A percentile compares a stretch with the other conserved stretches of the same genome.
Conservation (phyloP, 1,140 invertebrate genomes). For the Himalopsyche phryganea region DNA sequence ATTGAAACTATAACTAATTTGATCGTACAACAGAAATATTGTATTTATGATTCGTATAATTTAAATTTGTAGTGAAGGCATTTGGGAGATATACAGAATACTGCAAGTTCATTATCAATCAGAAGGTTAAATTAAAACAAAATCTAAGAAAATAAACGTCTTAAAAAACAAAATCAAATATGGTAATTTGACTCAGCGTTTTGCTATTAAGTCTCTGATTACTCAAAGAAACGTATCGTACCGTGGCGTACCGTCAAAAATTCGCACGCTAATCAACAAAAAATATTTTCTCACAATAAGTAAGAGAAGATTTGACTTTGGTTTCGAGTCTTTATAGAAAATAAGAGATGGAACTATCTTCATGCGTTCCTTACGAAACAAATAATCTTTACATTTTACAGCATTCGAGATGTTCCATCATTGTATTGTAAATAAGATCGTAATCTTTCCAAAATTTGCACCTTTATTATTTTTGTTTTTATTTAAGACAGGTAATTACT, state of each 20-base stretch:
- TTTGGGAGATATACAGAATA: no score
- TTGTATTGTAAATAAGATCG: constrained; percentile 18
- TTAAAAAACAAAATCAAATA: no score
- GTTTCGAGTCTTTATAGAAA: background rate
- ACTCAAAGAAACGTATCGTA: constrained; percentile 12
- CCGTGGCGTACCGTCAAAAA: constrained; percentile 21
- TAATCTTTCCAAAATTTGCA: constrained; percentile 22
- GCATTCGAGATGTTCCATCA: background rate
- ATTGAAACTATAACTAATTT: no score
- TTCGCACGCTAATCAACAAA: constrained; percentile 26
- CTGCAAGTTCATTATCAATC: no score
- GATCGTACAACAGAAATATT: no score
- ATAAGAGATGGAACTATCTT: background rate
- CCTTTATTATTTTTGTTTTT: constrained; percentile 7
- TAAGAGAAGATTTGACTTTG: background rate
- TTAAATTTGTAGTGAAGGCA: no score
- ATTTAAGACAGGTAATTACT: constrained; percentile 14
- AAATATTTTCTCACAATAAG: constrained; percentile 19
- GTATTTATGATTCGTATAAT: no score
- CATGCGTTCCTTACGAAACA: background rate
- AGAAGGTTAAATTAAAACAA: no score
- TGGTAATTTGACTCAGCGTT: background rate
- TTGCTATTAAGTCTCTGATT: background rate
- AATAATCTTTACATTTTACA: background rate
- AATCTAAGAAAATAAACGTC: no score